Conservation (phyloP, 53 echinoderm and acorn worm genomes). For the Echinometra lucunter region DNA sequence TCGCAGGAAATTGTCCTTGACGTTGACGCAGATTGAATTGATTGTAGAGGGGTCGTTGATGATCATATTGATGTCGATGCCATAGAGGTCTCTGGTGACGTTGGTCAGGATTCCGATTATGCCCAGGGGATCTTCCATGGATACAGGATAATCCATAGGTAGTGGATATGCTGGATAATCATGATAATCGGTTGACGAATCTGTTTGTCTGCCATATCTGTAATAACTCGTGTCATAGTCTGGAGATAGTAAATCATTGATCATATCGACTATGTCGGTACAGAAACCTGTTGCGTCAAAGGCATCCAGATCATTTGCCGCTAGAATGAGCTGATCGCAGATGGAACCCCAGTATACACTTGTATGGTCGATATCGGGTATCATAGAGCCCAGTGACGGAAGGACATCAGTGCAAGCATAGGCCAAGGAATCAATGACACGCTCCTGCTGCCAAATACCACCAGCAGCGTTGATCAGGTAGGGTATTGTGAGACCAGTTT, state of each 20-base stretch:
- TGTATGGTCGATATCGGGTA: neutral
- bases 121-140: neutral
- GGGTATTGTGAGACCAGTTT: neutral
- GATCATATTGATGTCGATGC: neutral
- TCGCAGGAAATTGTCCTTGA: neutral
- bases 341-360: neutral
- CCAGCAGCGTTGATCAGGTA: neutral
- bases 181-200: no score
- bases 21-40: neutral
- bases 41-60: neutral
- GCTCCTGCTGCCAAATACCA: constrained; percentile 2
- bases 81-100: neutral
- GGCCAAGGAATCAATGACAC: neutral
- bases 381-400: neutral
- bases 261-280: neutral
- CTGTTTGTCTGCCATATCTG: neutral
- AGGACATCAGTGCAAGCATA: neutral
- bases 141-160: neutral
- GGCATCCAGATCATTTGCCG: neutral
- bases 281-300: neutral
- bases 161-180: no score
- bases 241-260: neutral
- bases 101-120: neutral
- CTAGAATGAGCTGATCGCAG: neutral
- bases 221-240: neutral